phyloP scores from a whole-genome alignment of 2,797 vertebrate genomes.

The Scyliorhinus canicula region DNA sequence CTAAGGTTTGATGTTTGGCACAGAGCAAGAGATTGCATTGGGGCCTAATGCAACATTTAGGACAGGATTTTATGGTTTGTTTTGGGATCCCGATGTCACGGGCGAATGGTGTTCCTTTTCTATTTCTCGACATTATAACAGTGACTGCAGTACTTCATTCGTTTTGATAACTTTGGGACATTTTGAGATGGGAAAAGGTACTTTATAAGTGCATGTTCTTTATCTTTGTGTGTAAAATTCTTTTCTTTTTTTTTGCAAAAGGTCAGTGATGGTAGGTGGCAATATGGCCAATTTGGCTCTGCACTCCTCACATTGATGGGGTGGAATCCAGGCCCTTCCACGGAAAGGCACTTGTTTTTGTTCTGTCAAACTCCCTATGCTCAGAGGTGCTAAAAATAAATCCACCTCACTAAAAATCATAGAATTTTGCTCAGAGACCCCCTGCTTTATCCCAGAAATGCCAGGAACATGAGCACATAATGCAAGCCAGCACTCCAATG shows the following conservation, averaged over 20 bases:
- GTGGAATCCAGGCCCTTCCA: not conserved
- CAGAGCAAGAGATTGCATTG: not conserved
- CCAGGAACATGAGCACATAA: not conserved
- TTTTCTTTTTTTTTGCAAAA: too few species aligned
- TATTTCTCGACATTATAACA: too few species aligned
- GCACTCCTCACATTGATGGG: not conserved
- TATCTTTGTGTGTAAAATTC: too few species aligned
- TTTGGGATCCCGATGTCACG: not conserved
- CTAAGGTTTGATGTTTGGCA: not conserved
- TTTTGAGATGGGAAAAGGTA: too few species aligned
- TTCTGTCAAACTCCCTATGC: not conserved
- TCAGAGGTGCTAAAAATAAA: not conserved
- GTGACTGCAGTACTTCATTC: too few species aligned
- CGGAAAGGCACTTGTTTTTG: not conserved
- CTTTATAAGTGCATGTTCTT: too few species aligned
- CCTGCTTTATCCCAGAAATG: not conserved
- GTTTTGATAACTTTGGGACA: too few species aligned
- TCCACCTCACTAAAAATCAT: not conserved
- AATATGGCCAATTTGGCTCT: too few species aligned
- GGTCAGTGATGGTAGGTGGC: too few species aligned
- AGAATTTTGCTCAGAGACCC: not conserved
- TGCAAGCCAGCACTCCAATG: not conserved
- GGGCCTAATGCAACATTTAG: not conserved
- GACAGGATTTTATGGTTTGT: not conserved
- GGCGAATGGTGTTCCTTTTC: too few species aligned